A percentile compares a stretch with the other conserved stretches of the same genome.
These are phyloP conservation scores for Picathartes gymnocephalus DNA, from an alignment of 2,113 vertebrate genomes.

Conservation along the genomic window DNA sequence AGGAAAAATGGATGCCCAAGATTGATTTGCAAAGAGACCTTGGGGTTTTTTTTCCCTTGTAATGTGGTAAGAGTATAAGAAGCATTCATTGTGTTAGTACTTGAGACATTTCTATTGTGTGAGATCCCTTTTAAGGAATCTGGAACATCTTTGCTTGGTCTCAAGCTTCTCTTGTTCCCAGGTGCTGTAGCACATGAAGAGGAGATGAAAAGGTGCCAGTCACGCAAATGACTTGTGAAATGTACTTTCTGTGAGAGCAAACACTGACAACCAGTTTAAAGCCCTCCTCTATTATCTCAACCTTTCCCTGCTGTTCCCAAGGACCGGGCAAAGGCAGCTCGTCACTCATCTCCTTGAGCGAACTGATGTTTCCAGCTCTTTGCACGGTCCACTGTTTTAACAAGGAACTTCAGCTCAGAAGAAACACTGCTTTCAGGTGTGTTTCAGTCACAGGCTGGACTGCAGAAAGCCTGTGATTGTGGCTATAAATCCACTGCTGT, in stretches of 20 bases:
- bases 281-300: neutral
- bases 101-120: rapidly evolving
- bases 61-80: neutral
- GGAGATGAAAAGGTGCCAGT: neutral
- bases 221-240: neutral
- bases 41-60: neutral
- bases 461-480: neutral
- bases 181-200: neutral
- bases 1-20: neutral
- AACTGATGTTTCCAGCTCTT: neutral
- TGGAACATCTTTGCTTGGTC: neutral
- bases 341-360: neutral
- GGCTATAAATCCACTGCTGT: neutral
- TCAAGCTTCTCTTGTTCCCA: neutral
- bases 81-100: neutral
- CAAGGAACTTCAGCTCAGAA: neutral
- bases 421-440: neutral
- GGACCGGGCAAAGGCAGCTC: neutral
- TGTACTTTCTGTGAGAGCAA: neutral
- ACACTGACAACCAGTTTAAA: neutral
- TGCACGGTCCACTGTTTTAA: rapidly evolving
- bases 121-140: neutral
- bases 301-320: neutral
- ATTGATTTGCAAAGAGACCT: neutral
- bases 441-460: neutral